Evolutionary conservation across 2,113 vertebrate genomes (phyloP), one percentile per base, ranked within the genome.

Genomic region (Macaca mulatta): DNA sequence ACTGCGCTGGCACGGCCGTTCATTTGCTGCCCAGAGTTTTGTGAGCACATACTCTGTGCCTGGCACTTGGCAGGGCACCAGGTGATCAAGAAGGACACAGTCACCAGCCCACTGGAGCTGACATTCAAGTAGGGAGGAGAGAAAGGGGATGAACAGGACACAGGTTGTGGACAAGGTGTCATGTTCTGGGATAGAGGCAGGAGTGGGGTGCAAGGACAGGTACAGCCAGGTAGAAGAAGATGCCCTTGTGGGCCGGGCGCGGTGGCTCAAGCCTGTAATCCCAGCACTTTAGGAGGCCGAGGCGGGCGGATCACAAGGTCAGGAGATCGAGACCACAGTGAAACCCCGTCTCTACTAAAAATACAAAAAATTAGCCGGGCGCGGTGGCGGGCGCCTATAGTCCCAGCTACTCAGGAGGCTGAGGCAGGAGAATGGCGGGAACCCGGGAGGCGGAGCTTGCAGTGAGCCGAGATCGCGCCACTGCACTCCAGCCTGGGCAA

Each of bases 191-290:
- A 13, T 10, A 25, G 40, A 87, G 82, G 32, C 43, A 40, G 11
- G 52, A 74, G 40, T 17, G 8, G 18, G 3, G 52, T 12, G 50
- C 12, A 20, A 27, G 32, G 2, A 3, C 12, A 9, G 43, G 2
- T 12, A 1, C 1, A 43, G 55, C 8, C n/a, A 23, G 1, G 25
- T 27, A 45, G 38, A 43, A 45, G 30, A 35, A 5, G 3, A 1
- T 14, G 18, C 45, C 6, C 45, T 55, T 32, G 72, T 8, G 70
- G 38, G 38, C 38, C 38, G 38, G 38, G 38, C 38, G 38, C 38
- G 38, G 38, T 38, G 38, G 38, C 38, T 38, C 38, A 38, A 38
- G 38, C 38, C 38, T 38, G 38, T 38, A 38, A 38, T 38, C 38
- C 38, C 38, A 38, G 38, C 38, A 38, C 38, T 38, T 38, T 38